Evolutionary conservation across 1,140 invertebrate genomes (phyloP), one percentile per base, ranked within the genome.

Genomic region (Coelopa frigida): DNA sequence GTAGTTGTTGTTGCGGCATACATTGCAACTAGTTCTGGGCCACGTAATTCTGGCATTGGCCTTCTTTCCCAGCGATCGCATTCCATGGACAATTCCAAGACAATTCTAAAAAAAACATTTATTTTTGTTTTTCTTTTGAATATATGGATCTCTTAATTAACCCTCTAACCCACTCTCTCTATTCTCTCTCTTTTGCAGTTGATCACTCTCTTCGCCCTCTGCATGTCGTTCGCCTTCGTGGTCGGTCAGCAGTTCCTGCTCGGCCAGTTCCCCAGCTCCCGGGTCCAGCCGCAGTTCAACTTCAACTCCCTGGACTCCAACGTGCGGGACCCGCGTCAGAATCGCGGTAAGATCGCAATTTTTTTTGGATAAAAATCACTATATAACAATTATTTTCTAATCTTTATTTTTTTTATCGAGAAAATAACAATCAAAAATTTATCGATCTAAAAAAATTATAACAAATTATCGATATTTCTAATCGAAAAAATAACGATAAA

Each of bases 171-270:
- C n/a, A n/a, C n/a, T 39, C 14, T 44, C 18, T 44, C 8, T 48
- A 33, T 44, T 44, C 41, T 21, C 33, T 44, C 41, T 44, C 31
- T 36, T 40, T 55, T 63, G 24, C 54, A 67, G 63, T 61, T 67
- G 52, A 54, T 61, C 57, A 55, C 55, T 48, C 51, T 67, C 29
- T 52, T 57, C 41, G 59, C 57, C 35, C 55, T 68, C 49, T 62
- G 55, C 51, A 48, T 67, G 51, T 57, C 59, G 39, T 47, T 68
- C 49, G 56, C 61, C 41, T 54, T 60, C 46, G 63, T 57, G 18
- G 50, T 57, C 18, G 59, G 59, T 42, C 64, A 68, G 46, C 59
- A 61, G 40, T 67, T 62, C 46, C 57, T 64, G 37, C 33, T 64
- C 39, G 61, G 58, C 29, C 56, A 63, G 32, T 62, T 66, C 23